Percentiles rank a stretch among this genome's conserved stretches.
Evolutionary conservation across 1,140 invertebrate genomes (phyloP).

Genomic region (Atopsyche davidsoni): DNA sequence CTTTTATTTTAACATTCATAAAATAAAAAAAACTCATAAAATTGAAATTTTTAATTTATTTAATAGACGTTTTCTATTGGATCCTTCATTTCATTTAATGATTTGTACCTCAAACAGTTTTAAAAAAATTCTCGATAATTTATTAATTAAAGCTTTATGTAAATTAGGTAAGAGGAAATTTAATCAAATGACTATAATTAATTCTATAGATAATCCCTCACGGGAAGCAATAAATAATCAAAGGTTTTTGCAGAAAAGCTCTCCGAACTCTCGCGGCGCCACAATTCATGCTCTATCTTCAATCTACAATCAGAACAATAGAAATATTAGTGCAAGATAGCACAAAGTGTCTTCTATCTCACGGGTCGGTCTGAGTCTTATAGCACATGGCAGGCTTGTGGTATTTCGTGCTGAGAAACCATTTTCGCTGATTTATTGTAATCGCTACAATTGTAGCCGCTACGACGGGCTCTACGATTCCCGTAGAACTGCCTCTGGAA

Average conservation of each 20-base stretch:
- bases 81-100: too few relatives aligned
- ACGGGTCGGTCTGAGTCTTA: conserved; percentile 1
- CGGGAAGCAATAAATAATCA: background rate
- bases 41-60: too few relatives aligned
- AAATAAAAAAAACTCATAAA: too few relatives aligned
- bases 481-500: background rate
- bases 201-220: background rate
- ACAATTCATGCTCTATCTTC: too few relatives aligned
- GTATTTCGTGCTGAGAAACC: conserved; percentile 20
- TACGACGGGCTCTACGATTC: conserved; percentile 5
- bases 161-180: too few relatives aligned
- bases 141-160: too few relatives aligned
- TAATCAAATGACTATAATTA: background rate
- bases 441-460: conserved; percentile 12
- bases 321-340: conserved; percentile 19
- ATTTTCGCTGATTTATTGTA: conserved; percentile 24
- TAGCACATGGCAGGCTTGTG: conserved; percentile 4
- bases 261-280: too few relatives aligned
- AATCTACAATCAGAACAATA: conserved; percentile 9
- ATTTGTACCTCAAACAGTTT: too few relatives aligned
- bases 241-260: too few relatives aligned
- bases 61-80: too few relatives aligned
- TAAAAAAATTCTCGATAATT: too few relatives aligned
- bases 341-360: conserved; percentile 11
- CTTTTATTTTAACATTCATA: too few relatives aligned